These are phyloP conservation scores for Acanthosepion esculentum DNA, from an alignment of 2,888 invertebrate genomes.

Conservation along the genomic window DNA sequence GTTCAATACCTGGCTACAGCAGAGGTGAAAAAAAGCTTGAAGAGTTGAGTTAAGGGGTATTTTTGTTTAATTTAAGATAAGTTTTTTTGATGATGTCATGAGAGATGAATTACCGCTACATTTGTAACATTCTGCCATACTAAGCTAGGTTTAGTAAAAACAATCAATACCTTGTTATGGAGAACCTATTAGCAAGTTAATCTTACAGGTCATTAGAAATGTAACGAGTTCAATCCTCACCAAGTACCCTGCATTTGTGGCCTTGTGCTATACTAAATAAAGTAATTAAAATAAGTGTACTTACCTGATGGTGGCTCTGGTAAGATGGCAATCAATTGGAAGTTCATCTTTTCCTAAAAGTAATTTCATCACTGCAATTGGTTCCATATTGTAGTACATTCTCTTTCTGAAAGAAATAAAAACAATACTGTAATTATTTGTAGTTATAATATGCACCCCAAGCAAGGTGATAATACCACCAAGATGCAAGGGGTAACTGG, in stretches of 20 bases:
- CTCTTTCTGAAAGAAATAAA: background rate
- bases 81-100: no score
- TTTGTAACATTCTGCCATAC: no score
- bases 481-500: no score
- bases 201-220: background rate
- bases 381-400: background rate
- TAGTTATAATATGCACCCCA: no score
- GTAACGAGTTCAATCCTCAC: background rate
- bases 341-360: background rate
- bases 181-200: background rate
- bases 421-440: background rate
- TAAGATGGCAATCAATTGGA: background rate
- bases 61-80: no score
- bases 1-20: no score
- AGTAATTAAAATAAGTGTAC: background rate
- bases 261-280: background rate
- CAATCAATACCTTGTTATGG: background rate
- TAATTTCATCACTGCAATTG: conserved; percentile 9
- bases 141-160: no score
- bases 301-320: background rate
- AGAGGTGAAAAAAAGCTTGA: no score
- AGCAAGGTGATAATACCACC: no score
- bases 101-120: no score
- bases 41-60: no score
- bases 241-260: background rate